These are phyloP conservation scores for Fabriciana adippe DNA, from an alignment of 2,888 invertebrate species.

Conservation along the genomic window DNA sequence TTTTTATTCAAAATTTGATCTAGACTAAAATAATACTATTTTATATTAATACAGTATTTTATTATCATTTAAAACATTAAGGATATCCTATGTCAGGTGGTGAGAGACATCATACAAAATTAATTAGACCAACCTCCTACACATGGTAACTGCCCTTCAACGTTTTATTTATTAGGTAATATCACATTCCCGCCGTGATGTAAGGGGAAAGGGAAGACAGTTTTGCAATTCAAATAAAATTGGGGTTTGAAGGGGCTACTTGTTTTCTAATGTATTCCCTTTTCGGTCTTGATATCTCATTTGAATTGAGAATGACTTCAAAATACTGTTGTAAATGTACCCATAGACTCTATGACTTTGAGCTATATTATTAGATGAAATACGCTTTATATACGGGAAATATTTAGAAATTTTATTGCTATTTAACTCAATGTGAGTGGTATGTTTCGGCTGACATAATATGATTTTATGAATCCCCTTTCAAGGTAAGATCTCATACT, in stretches of 20 bases:
- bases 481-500: no score
- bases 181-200: constrained; percentile 16
- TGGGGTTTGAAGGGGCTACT: constrained; percentile 20
- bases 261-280: constrained; percentile 12
- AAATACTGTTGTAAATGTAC: neutral
- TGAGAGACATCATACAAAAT: neutral
- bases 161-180: constrained; percentile 21
- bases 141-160: neutral
- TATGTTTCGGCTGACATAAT: no score
- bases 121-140: neutral
- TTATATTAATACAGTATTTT: no score
- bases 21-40: no score
- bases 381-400: no score
- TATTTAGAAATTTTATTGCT: no score
- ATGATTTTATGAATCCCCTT: no score
- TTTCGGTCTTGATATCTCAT: constrained; percentile 5
- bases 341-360: neutral
- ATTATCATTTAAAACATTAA: no score
- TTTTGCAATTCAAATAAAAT: constrained; percentile 24
- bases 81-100: no score
- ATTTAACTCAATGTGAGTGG: no score
- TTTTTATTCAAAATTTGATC: no score
- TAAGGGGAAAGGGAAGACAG: constrained; percentile 18
- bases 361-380: neutral
- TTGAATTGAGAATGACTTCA: constrained; percentile 14